Evolutionary conservation across 2,113 vertebrate genomes (phyloP), one percentile per base, ranked within the genome.

Genomic region (Onychostoma macrolepis): DNA sequence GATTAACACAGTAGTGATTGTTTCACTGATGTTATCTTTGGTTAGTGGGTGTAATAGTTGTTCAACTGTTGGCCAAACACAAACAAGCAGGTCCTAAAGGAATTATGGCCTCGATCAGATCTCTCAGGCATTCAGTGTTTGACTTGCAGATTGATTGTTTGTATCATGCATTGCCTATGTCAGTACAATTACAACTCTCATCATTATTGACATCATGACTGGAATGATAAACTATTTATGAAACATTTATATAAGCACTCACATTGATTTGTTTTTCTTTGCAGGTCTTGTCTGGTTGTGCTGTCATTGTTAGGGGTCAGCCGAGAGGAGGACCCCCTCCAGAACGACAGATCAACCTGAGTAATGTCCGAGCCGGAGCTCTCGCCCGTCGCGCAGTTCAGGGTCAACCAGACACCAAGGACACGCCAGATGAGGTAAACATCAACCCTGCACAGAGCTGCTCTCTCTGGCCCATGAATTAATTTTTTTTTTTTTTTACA

Each of bases 281-380:
- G 21, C 91, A 99, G 98, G 97, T 99, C 63, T 94, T 99, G 65
- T 99, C 98, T 0, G 98, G 98, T 72, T 99, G 98, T n/a, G 98
- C 98, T 86, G 97, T 99, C 93, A 99, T 99, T 45, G 98, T 99
- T 6, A 93, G 98, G 2, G 98, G 98, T 2, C 98, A 99, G 91
- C 98, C 98, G 43, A 96, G 97, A 1, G 98, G 98, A 0, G 98
- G 98, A 0, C 98, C 98, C 0, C 98, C 98, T 36, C 98, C 98
- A 0, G 98, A 99, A 88, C 96, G 97, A 10, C 98, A 99, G 94
- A 99, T 99, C 93, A 99, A 99, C 92, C 97, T 99, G 65, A 99
- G 98, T 92, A 99, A 99, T 90, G 96, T 99, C 89, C 96, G 98
- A 0, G 95, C 97, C 0, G 97, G 97, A 1, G 95, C 93, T 84